phyloP scores from a whole-genome alignment of 2,888 invertebrate genomes.

The Drosophila barbarae region DNA sequence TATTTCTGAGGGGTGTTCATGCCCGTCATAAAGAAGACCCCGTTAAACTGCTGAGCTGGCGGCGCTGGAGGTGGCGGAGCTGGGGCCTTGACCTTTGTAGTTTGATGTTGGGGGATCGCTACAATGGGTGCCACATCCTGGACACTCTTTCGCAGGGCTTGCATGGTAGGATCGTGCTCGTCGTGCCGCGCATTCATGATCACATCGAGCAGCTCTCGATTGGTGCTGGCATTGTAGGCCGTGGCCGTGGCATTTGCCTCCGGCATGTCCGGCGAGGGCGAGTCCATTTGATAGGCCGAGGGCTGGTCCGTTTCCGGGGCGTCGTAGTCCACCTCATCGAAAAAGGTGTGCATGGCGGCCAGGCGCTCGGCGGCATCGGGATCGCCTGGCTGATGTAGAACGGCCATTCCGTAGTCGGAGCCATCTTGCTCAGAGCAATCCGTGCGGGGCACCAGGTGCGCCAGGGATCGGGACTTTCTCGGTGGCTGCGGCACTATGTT shows the following conservation, averaged over 20 bases:
- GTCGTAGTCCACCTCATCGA: constrained; percentile 76
- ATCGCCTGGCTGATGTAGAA: constrained; percentile 80
- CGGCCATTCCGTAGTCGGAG: constrained; percentile 78
- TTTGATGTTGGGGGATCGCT: constrained; percentile 13
- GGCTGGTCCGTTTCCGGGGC: constrained; percentile 63
- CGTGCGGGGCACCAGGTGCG: constrained; percentile 84
- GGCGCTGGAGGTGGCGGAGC: constrained; percentile 66
- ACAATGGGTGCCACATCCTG: constrained; percentile 39
- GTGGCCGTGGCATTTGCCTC: constrained; percentile 66
- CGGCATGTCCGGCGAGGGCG: constrained; percentile 69
- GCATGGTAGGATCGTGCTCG: constrained; percentile 78
- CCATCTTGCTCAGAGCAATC: constrained; percentile 79
- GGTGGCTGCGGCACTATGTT: constrained; percentile 91
- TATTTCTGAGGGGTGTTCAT: constrained; percentile 80
- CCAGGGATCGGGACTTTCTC: constrained; percentile 85
- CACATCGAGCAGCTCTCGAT: constrained; percentile 82
- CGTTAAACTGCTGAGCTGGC: constrained; percentile 81
- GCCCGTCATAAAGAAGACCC: constrained; percentile 82
- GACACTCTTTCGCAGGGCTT: constrained; percentile 75
- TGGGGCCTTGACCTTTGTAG: constrained; percentile 24
- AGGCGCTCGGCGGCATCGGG: constrained; percentile 62
- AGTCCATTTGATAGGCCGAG: constrained; percentile 58
- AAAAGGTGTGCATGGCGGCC: constrained; percentile 76
- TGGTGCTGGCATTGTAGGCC: constrained; percentile 78
- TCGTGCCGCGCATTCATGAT: constrained; percentile 81